phyloP scores from a whole-genome alignment of 2,797 vertebrate genomes.

The Morus bassanus region DNA sequence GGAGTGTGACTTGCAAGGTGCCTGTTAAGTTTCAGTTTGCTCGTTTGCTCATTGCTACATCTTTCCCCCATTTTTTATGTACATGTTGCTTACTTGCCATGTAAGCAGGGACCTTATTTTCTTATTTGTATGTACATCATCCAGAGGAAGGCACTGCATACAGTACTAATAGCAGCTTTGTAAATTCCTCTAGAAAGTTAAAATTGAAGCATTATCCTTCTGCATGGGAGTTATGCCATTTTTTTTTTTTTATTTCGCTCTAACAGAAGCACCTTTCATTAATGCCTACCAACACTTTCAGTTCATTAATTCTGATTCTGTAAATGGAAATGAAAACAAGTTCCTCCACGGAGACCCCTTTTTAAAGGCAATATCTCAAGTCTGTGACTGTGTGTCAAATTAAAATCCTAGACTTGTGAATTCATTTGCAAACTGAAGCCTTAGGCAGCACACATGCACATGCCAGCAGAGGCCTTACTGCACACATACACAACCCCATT shows the following conservation, averaged over 20 bases:
- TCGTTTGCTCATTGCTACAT: neutral
- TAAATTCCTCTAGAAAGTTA: neutral
- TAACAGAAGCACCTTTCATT: neutral
- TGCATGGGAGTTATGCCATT: neutral
- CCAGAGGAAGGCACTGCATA: neutral
- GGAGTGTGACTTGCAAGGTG: neutral
- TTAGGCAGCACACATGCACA: neutral
- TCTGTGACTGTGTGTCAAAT: neutral
- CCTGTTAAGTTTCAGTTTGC: neutral
- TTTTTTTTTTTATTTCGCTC: neutral
- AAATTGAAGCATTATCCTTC: neutral
- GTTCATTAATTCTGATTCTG: constrained; percentile 27
- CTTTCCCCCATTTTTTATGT: neutral
- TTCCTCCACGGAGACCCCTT: neutral
- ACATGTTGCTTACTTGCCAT: neutral
- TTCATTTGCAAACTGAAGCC: neutral
- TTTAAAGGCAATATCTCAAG: neutral
- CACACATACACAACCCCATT: neutral
- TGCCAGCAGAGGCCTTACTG: neutral
- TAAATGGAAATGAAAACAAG: constrained; percentile 17
- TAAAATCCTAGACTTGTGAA: neutral
- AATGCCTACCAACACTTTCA: neutral
- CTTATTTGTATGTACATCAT: neutral
- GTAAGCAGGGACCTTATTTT: neutral
- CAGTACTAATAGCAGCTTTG: neutral